Conservation (phyloP, 1,140 invertebrate species). For the Diachasma alloeum region DNA sequence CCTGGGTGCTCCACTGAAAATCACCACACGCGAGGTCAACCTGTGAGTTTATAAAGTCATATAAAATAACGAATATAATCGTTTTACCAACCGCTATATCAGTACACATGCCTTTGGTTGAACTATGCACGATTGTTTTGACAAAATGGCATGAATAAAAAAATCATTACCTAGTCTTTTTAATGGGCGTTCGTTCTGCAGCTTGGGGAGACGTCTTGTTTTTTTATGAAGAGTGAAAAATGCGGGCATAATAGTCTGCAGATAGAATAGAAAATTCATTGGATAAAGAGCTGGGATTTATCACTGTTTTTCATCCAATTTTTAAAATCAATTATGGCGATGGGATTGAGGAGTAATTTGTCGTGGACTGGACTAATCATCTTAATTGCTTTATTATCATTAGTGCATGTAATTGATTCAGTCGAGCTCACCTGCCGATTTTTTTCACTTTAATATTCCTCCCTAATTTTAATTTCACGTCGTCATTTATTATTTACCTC, state of each 20-base stretch:
- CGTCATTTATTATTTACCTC: no score
- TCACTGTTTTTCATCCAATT: no score
- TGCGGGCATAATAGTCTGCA: not conserved
- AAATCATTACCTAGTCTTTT: not conserved
- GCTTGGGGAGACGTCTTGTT: not conserved
- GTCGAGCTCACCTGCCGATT: no score
- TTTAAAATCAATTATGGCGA: no score
- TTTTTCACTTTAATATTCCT: no score
- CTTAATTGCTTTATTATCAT: no score
- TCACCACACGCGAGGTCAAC: not conserved
- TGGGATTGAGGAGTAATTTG: no score
- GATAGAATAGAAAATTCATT: no score
- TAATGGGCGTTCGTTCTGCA: not conserved
- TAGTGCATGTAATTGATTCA: no score
- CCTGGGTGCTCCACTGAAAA: not conserved
- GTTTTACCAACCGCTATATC: slow-evolving; percentile 2
- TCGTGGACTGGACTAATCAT: no score
- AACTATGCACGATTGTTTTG: not conserved
- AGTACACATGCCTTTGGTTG: not conserved
- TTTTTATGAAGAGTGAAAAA: not conserved
- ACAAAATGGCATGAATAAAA: not conserved
- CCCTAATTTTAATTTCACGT: no score
- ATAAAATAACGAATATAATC: slow-evolving; percentile 22
- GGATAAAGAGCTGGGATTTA: no score
- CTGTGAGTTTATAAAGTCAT: slow-evolving; percentile 18